Evolutionary conservation across 2,113 vertebrate species (phyloP), one percentile per base, ranked within the genome.

Genomic region (Mystacornis crossleyi): DNA sequence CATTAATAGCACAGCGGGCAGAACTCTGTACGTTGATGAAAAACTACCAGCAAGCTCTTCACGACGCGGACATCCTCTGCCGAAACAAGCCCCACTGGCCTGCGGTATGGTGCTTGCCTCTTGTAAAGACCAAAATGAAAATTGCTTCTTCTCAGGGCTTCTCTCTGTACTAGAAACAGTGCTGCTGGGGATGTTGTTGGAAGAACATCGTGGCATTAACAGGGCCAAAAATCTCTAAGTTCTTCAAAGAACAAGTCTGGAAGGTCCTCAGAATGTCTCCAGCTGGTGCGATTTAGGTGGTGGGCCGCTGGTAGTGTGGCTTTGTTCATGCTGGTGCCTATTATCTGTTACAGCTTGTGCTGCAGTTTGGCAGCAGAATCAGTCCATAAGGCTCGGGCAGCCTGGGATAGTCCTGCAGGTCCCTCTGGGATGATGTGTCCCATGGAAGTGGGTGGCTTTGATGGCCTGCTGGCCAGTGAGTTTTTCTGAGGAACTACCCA

Each of bases 1-100:
- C 97, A 2, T 94, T 99, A 38, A 86, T 99, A 97, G 97, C 97
- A 74, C 98, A 99, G 65, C 96, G 98, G 72, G 98, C 99, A 21
- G 98, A 99, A 40, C 88, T 99, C 61, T 97, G 98, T 96, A 97
- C 98, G 43, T 97, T 97, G 77, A 97, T 99, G 98, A 98, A 98
- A 53, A 99, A 98, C 97, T 99, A 98, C 88, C 97, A 98, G 55
- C 98, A 98, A 95, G 98, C 99, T 23, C 97, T 98, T 81, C 98
- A 98, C 17, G 99, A 99, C 9, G 98, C 98, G 0, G 98, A 89
- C 4, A 36, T 58, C 36, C 95, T 99, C 45, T 99, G 99, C 85
- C 96, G 96, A 65, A 98, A 97, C 51, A 98, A 98, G 55, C 99
- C 98, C 62, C 96, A 98, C 40, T 98, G 98, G 97, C 97, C 98